Evolutionary conservation across 2,113 vertebrate species (phyloP).

Genomic region (Hemicordylus capensis): DNA sequence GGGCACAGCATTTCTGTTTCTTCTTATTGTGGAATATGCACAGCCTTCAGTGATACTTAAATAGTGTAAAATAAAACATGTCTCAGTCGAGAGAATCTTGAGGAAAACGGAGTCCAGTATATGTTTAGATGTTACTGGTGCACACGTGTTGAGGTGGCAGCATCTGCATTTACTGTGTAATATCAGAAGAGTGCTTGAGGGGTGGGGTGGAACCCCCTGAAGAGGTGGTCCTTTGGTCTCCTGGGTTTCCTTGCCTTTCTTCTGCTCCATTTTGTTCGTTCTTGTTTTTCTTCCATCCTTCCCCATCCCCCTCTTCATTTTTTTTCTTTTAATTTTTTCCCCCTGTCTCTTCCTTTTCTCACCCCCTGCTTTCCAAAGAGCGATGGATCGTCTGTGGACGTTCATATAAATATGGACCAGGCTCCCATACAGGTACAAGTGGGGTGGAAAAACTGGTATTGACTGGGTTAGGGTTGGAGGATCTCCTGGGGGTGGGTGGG

Average conservation of each 20-base stretch:
- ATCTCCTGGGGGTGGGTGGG: background rate
- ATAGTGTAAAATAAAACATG: too few species aligned
- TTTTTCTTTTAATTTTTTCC: background rate
- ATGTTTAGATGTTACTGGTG: background rate
- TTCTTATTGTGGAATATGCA: background rate
- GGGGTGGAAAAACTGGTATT: slow-evolving; percentile 42
- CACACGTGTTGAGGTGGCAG: background rate
- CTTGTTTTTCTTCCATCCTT: background rate
- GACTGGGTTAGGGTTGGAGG: too few species aligned
- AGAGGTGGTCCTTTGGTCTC: background rate
- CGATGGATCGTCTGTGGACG: slow-evolving; percentile 85
- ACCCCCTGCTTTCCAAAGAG: slow-evolving; percentile 62
- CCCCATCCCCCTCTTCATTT: too few species aligned
- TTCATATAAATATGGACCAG: slow-evolving; percentile 91
- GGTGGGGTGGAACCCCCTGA: too few species aligned
- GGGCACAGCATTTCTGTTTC: background rate
- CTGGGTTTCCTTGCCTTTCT: background rate
- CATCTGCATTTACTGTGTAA: background rate
- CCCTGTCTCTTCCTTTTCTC: background rate
- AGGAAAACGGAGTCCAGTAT: background rate
- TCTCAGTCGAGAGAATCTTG: too few species aligned
- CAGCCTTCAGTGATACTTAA: background rate
- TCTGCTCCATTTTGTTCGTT: background rate
- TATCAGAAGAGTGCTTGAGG: background rate
- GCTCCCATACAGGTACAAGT: slow-evolving; percentile 75